phyloP scores from a whole-genome alignment of 2,888 invertebrate species.

The Slavum lentiscoides region DNA sequence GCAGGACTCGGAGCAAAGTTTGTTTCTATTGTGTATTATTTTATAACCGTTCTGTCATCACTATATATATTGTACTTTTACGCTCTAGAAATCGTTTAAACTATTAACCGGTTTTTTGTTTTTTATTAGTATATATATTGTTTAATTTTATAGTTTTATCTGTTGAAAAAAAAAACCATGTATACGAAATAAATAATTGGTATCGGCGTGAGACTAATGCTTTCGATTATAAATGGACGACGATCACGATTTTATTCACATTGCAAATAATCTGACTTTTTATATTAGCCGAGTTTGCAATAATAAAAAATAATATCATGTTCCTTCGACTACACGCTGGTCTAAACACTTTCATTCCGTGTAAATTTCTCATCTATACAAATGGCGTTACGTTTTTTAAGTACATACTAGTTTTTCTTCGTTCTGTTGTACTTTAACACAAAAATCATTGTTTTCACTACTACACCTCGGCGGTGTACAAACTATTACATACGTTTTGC shows the following conservation, averaged over 20 bases:
- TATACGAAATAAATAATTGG: slow-evolving; percentile 4
- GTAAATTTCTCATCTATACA: too few relatives aligned
- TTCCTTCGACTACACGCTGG: too few relatives aligned
- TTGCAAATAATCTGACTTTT: neutral
- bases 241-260: neutral
- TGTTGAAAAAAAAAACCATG: neutral
- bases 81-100: slow-evolving; percentile 38
- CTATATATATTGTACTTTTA: slow-evolving; percentile 31
- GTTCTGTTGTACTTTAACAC: too few relatives aligned
- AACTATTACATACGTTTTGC: too few relatives aligned
- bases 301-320: too few relatives aligned
- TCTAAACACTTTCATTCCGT: too few relatives aligned
- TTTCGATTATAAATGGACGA: slow-evolving; percentile 8
- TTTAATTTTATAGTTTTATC: neutral
- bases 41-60: slow-evolving; percentile 1
- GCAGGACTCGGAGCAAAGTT: slow-evolving; percentile 3
- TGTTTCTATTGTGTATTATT: slow-evolving; percentile 26
- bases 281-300: neutral
- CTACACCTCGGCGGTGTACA: too few relatives aligned
- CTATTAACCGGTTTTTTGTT: slow-evolving; percentile 16
- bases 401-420: too few relatives aligned
- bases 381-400: too few relatives aligned
- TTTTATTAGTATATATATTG: neutral
- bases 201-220: slow-evolving; percentile 2
- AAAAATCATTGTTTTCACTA: too few relatives aligned